A percentile compares a stretch with the other conserved stretches of the same genome.
phyloP scores from a whole-genome alignment of 2,113 vertebrate species.

The Nesoenas mayeri region DNA sequence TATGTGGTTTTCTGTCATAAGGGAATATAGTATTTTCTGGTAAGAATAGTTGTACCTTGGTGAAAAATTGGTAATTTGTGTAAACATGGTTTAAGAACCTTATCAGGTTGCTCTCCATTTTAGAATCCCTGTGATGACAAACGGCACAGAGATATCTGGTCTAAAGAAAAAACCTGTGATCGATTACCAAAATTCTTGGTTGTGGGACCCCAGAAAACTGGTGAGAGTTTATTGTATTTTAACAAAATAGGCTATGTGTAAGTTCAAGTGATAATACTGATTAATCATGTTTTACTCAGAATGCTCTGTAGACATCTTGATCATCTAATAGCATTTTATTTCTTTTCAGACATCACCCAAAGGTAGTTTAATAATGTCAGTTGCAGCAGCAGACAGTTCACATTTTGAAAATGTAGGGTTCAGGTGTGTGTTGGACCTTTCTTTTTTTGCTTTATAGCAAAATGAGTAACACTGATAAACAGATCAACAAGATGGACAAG shows the following conservation, averaged over 20 bases:
- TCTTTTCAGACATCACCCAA: neutral
- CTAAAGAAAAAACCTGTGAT: slow-evolving; percentile 98
- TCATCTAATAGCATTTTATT: neutral
- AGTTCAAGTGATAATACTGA: neutral
- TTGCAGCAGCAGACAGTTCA: neutral
- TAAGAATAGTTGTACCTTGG: neutral
- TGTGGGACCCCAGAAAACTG: slow-evolving; percentile 95
- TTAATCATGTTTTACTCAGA: neutral
- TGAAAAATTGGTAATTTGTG: neutral
- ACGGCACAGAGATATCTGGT: slow-evolving; percentile 98
- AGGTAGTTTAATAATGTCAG: neutral
- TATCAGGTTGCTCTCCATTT: neutral
- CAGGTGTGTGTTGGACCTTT: neutral
- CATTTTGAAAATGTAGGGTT: neutral
- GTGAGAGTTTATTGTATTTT: slow-evolving; percentile 72
- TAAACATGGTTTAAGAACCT: neutral
- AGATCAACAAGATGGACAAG: neutral
- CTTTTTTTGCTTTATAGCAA: neutral
- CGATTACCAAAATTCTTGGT: slow-evolving; percentile 95
- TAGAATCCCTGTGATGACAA: slow-evolving; percentile 98
- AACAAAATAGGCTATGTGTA: neutral
- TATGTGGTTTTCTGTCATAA: neutral
- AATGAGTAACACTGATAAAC: neutral
- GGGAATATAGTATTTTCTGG: neutral
- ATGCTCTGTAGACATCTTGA: neutral